Conservation (phyloP, 1,140 invertebrate genomes). For the Magallana gigas region DNA sequence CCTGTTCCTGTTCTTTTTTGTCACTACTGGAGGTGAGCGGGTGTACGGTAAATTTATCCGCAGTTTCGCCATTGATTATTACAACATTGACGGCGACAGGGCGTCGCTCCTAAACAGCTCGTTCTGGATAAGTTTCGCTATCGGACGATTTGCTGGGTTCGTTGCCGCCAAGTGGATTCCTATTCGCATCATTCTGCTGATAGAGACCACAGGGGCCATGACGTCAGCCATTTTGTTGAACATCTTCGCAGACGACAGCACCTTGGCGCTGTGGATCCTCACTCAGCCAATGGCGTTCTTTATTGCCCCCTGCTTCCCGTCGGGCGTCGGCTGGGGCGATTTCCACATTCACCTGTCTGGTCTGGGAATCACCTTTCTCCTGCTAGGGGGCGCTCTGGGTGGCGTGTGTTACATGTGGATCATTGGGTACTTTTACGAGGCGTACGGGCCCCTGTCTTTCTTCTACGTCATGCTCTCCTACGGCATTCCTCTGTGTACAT, state of each 20-base stretch:
- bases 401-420: conserved; percentile 62
- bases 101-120: conserved; percentile 64
- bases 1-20: conserved; percentile 64
- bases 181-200: conserved; percentile 60
- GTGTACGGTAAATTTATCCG: conserved; percentile 66
- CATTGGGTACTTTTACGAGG: conserved; percentile 65
- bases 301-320: conserved; percentile 62
- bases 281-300: conserved; percentile 59
- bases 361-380: conserved; percentile 61
- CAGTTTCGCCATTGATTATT: conserved; percentile 64
- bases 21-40: conserved; percentile 64
- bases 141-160: conserved; percentile 62
- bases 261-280: conserved; percentile 58
- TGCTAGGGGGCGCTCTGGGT: conserved; percentile 62
- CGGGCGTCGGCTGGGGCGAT: conserved; percentile 63
- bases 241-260: conserved; percentile 57
- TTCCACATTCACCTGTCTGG: conserved; percentile 64
- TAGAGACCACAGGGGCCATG: conserved; percentile 59
- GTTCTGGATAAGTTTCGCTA: conserved; percentile 68
- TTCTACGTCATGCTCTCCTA: conserved; percentile 60
- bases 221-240: conserved; percentile 56
- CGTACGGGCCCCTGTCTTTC: conserved; percentile 57
- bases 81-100: conserved; percentile 56
- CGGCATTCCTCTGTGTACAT: conserved; percentile 35
- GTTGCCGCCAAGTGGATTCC: conserved; percentile 63